A percentile compares a stretch with the other conserved stretches of the same genome.
Conservation (phyloP, 2,888 invertebrate species). For the Idaea dimidiata region DNA sequence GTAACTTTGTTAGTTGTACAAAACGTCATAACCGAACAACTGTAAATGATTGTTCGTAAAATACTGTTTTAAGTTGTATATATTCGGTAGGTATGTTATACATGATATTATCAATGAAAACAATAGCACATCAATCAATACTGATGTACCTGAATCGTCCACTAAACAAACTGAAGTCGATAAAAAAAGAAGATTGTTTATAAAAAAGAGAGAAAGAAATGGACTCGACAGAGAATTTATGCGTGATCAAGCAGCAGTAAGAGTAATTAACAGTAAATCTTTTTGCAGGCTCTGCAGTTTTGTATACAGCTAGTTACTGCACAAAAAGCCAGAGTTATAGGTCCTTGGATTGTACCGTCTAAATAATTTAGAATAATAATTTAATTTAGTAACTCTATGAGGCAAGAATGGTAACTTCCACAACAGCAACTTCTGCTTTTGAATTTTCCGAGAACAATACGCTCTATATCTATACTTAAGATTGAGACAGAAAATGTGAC, state of each 20-base stretch:
- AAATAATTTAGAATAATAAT: no score
- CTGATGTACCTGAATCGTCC: conserved; percentile 46
- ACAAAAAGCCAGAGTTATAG: conserved; percentile 50
- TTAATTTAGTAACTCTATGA: conserved; percentile 44
- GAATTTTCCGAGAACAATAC: no score
- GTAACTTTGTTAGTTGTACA: background rate
- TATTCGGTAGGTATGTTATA: conserved; percentile 41
- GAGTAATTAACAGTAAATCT: conserved; percentile 1
- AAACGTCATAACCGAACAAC: background rate
- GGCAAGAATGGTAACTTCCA: no score
- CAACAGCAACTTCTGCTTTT: no score
- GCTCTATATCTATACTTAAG: no score
- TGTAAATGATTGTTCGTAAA: background rate
- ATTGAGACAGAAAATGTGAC: no score
- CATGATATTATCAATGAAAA: conserved; percentile 58
- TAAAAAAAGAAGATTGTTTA: background rate
- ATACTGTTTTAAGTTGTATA: conserved; percentile 46
- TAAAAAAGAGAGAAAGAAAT: background rate
- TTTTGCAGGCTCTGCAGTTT: conserved; percentile 53
- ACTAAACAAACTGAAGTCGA: background rate
- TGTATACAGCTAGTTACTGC: conserved; percentile 56
- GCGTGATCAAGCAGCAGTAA: background rate
- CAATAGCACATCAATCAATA: conserved; percentile 41
- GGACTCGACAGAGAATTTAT: background rate
- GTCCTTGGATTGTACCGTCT: conserved; percentile 48